phyloP scores from a whole-genome alignment of 2,797 vertebrate species.

The Artibeus jamaicensis region DNA sequence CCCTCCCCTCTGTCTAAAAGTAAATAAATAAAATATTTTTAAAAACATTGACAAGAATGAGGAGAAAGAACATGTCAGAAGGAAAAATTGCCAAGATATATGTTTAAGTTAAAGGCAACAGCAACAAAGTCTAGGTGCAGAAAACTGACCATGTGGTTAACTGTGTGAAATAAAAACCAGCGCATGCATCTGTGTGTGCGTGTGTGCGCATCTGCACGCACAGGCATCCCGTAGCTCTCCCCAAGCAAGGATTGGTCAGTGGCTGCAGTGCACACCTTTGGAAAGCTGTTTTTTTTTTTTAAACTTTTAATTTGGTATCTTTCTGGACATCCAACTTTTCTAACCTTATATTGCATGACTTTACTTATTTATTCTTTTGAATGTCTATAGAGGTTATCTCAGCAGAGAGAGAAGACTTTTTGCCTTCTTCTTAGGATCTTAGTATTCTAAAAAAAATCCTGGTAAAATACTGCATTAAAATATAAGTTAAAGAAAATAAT shows the following conservation, averaged over 20 bases:
- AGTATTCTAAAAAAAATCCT: neutral
- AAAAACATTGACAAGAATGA: neutral
- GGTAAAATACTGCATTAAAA: neutral
- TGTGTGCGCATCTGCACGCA: neutral
- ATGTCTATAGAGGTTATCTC: neutral
- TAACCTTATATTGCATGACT: neutral
- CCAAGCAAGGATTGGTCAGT: neutral
- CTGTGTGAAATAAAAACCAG: neutral
- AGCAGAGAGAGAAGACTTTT: neutral
- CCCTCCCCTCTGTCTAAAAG: too few relatives aligned
- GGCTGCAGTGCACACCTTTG: neutral
- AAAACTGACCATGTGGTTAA: neutral
- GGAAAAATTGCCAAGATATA: neutral
- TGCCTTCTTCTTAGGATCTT: slow-evolving; percentile 9
- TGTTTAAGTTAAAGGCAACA: neutral
- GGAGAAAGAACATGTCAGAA: neutral
- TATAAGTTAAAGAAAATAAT: neutral
- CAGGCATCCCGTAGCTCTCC: neutral
- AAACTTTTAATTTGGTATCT: neutral
- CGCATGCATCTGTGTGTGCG: neutral
- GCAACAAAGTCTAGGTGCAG: neutral
- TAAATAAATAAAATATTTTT: too few relatives aligned
- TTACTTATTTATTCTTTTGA: slow-evolving; percentile 15
- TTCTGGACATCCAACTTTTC: neutral
- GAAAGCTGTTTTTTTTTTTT: neutral